These are phyloP conservation scores for Eristalis tenax DNA, from an alignment of 2,888 invertebrate species.

Conservation along the genomic window DNA sequence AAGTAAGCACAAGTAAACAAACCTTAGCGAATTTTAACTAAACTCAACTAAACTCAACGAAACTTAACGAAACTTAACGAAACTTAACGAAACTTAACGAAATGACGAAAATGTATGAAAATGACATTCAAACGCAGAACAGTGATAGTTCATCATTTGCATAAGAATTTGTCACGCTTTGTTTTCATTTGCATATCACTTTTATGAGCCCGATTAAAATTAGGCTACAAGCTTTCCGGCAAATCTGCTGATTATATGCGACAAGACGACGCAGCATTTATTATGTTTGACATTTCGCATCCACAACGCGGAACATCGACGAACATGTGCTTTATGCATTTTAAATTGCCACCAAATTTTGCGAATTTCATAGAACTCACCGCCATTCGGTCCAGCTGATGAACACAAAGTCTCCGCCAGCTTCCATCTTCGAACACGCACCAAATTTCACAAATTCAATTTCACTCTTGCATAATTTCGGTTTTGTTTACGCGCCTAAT, in stretches of 20 bases:
- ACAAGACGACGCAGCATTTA: neutral
- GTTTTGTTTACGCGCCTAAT: conserved; percentile 14
- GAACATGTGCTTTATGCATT: neutral
- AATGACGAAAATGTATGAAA: too few species aligned
- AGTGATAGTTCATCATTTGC: neutral
- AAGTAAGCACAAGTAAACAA: too few species aligned
- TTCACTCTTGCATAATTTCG: conserved; percentile 37
- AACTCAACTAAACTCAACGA: too few species aligned
- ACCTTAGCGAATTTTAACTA: too few species aligned
- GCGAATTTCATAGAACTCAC: conserved; percentile 5
- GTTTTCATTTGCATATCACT: neutral
- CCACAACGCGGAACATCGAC: neutral
- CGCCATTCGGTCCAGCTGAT: conserved; percentile 45
- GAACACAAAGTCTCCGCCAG: conserved; percentile 30
- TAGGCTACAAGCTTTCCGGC: neutral
- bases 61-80: too few species aligned
- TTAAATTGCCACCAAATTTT: neutral
- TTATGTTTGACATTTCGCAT: neutral
- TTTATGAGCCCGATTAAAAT: neutral
- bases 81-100: too few species aligned
- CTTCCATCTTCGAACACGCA: conserved; percentile 4
- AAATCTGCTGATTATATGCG: neutral
- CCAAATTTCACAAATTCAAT: neutral
- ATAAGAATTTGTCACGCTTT: neutral
- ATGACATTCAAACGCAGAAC: too few species aligned